Base-by-base conservation (phyloP, 2,113 vertebrate species). In the Himantopus leucocephalus region DNA sequence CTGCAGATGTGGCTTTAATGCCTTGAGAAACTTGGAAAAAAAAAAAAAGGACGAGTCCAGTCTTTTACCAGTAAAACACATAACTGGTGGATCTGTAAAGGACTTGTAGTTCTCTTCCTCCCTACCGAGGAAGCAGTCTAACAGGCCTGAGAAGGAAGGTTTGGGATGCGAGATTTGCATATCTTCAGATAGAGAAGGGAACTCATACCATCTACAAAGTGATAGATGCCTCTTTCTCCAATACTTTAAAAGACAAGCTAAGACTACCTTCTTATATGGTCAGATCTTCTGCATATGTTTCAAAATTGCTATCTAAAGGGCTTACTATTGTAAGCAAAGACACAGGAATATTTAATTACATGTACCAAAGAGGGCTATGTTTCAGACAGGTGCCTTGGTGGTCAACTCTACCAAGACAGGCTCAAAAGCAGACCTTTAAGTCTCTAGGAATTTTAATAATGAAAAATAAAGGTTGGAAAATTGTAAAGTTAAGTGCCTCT, bases 1-100 rank as follows among this genome's bases (percentile, higher is more conserved):
- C 71, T 92, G 91, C 37, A 86, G 91, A 66, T 92, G 62, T 56
- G 72, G 79, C 63, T 94, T 93, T 95, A 97, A 87, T 85, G 90
- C 90, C 94, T 87, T 93, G 56, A 93, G 84, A 90, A 91, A 91
- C 81, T 90, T 45, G 56, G 23, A 19, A 45, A 34, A 19, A 41
- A 82, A 64, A 72, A 88, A 62, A 48, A 84, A 85, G 78, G 74
- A 88, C 88, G 92, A 89, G 55, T 91, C 94, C 74, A 75, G 48
- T 93, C 68, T 94, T 93, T 74, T 78, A 77, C 63, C 70, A 67
- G 47, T 85, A 75, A 87, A 93, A 81, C 13, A 75, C 0, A 0
- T 63, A 88, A 81, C 77, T 90, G 77, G 55, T 87, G 84, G 83
- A 32, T 87, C 70, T 87, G 50, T 73, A 70, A 81, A 34, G 47